A percentile compares a stretch with the other conserved stretches of the same genome.
Conservation (phyloP, 2,888 invertebrate species). For the Xylocampa areola region DNA sequence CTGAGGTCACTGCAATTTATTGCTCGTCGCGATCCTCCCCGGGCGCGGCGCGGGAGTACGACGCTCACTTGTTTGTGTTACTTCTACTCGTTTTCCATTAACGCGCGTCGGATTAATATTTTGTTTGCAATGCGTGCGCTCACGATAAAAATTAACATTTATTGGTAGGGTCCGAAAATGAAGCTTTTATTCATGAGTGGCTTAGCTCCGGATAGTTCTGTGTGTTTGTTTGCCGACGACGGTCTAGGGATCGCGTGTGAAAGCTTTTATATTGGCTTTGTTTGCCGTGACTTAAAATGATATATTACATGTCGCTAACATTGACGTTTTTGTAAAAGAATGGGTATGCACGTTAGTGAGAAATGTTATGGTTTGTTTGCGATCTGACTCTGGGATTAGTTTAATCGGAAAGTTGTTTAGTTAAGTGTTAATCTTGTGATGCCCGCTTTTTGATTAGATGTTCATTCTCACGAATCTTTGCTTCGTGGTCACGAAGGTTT, state of each 20-base stretch:
- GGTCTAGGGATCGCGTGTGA: constrained; percentile 86
- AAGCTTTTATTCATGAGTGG: constrained; percentile 89
- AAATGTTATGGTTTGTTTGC: constrained; percentile 79
- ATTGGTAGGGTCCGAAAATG: constrained; percentile 86
- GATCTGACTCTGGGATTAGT: constrained; percentile 64
- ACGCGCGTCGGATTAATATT: constrained; percentile 88
- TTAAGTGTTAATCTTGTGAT: constrained; percentile 49
- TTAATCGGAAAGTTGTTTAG: constrained; percentile 50
- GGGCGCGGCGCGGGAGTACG: constrained; percentile 57
- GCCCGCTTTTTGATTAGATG: constrained; percentile 46
- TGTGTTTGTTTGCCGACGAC: constrained; percentile 85
- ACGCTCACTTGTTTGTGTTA: constrained; percentile 84
- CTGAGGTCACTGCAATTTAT: constrained; percentile 86
- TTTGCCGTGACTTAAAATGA: constrained; percentile 88
- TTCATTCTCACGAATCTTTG: constrained; percentile 46
- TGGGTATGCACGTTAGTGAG: constrained; percentile 76
- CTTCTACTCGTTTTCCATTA: constrained; percentile 88
- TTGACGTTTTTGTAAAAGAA: constrained; percentile 84
- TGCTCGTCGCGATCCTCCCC: constrained; percentile 64
- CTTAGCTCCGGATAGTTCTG: constrained; percentile 86
- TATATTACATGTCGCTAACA: constrained; percentile 86
- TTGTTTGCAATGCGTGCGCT: constrained; percentile 87
- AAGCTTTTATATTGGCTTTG: constrained; percentile 86
- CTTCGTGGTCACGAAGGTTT: constrained; percentile 41
- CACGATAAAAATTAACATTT: constrained; percentile 89